Base-by-base conservation (phyloP, 1,140 invertebrate genomes). In the Gryllus bimaculatus region DNA sequence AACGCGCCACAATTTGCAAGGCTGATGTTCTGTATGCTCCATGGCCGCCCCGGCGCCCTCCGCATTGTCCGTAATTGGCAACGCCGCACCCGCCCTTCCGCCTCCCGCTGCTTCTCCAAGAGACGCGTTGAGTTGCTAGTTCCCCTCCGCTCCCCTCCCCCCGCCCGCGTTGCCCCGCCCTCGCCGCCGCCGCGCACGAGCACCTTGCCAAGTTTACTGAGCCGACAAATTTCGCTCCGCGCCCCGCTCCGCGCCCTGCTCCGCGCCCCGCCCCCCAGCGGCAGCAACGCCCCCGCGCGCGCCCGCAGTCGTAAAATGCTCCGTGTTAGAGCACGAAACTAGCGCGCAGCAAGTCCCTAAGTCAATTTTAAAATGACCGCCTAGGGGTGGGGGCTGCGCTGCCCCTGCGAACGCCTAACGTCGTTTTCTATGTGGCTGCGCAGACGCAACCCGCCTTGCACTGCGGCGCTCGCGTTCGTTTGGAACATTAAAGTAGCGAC, bases 311-410 rank as follows among this genome's bases (percentile, higher is more conserved):
- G 54, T 66, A 66, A 66, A 66, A 66, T 66, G 54, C 7, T 66
- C 54, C 54, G 54, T 66, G 54, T 66, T 66, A 66, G 54, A 66
- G 54, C 54, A 66, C 54, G 54, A 66, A 66, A 66, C 54, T 66
- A 66, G 54, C 54, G 54, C 54, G 54, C 54, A 66, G 54, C 54
- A 66, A 66, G 2, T 66, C 54, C 18, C 54, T 66, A 66, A 66
- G 54, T 66, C 54, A 66, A 66, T 66, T 66, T 66, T 66, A 66
- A 66, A 66, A 66, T 66, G 10, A 66, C 54, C 18, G 54, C 7
- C 26, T 5, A 39, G 26, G 26, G 26, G 26, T 39, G 26, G 26
- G 1, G 26, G 26, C 26, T 5, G 26, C 26, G 26, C 54, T 66
- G 54, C 54, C 54, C 26, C 54, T 66, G 54, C 54, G 2, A 2